A percentile compares a stretch with the other conserved stretches of the same genome.
These are phyloP conservation scores for Cavia porcellus DNA, from an alignment of 2,113 vertebrate species.

Conservation along the genomic window DNA sequence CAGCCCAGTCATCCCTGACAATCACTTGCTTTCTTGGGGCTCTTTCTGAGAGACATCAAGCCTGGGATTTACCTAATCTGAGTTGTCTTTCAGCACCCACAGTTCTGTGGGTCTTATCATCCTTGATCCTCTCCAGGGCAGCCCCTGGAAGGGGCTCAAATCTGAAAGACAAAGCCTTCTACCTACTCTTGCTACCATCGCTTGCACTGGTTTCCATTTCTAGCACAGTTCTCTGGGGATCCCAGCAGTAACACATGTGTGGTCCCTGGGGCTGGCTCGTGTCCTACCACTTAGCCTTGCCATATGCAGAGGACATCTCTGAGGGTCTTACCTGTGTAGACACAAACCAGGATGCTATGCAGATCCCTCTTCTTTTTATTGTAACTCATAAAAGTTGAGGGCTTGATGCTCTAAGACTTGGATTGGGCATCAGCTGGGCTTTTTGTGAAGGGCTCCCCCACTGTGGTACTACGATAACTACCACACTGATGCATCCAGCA, in stretches of 20 bases:
- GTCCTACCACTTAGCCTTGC: no score
- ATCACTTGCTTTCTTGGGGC: no score
- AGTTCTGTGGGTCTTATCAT: neutral
- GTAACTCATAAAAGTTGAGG: neutral
- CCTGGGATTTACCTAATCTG: neutral
- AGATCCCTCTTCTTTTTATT: no score
- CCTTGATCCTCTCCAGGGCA: no score
- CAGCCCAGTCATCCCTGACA: neutral
- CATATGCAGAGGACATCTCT: neutral
- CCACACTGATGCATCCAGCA: neutral
- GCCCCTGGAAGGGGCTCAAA: no score
- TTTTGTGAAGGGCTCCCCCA: slow-evolving; percentile 9
- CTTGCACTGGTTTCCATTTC: neutral
- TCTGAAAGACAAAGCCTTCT: neutral
- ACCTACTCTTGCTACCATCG: no score
- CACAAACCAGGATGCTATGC: no score
- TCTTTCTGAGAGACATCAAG: neutral
- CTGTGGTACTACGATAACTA: neutral
- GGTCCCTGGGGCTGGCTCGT: accelerated
- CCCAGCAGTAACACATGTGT: neutral
- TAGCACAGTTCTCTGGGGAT: neutral
- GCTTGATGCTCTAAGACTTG: neutral
- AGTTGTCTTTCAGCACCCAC: neutral
- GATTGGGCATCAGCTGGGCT: accelerated
- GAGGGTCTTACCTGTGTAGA: no score